Base-by-base conservation (phyloP, 2,113 vertebrate species). In the Bambusicola thoracicus region DNA sequence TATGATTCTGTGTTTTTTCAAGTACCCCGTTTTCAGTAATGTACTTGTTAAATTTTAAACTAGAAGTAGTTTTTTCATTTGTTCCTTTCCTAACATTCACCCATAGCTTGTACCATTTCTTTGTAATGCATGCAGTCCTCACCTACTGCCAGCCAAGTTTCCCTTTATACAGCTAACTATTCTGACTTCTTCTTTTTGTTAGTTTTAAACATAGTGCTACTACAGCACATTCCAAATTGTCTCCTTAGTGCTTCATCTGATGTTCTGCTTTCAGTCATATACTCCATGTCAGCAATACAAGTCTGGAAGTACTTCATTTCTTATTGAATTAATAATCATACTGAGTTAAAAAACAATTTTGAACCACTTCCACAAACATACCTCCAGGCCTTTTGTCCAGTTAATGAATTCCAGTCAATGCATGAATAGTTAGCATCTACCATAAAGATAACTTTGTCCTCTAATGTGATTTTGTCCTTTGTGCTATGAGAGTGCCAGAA, bases 331-430 rank as follows among this genome's bases (percentile, higher is more conserved):
- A 79, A 91, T 68, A 82, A 63, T 75, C 51, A 77, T 15, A 83
- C 19, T 25, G 43, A 88, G 48, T 73, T 84, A 76, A 81, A 92
- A 88, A 90, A 27, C 41, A 85, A 38, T 79, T 76, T 63, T 43
- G 34, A 89, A 58, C 38, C 55, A 53, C 58, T 92, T 91, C 36
- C 36, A 58, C 7, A 75, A 86, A 78, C 29, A 43, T 8, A 55
- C 15, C 73, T 94, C 40, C 49, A 92, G 77, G 83, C 53, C 56
- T 77, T 87, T 75, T 58, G 43, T 78, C 46, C 72, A 55, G 30
- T 66, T 88, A 88, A 87, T 75, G 68, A 93, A 92, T 85, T 93
- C 66, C 77, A 94, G 77, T 89, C 84, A 89, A 85, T 48, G 59
- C 30, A 67, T 67, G 86, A 93, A 93, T 53, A 90, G 76, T 87